These are phyloP conservation scores for Hydrocynus forskahlii DNA, from an alignment of 2,797 vertebrate species.

Conservation along the genomic window DNA sequence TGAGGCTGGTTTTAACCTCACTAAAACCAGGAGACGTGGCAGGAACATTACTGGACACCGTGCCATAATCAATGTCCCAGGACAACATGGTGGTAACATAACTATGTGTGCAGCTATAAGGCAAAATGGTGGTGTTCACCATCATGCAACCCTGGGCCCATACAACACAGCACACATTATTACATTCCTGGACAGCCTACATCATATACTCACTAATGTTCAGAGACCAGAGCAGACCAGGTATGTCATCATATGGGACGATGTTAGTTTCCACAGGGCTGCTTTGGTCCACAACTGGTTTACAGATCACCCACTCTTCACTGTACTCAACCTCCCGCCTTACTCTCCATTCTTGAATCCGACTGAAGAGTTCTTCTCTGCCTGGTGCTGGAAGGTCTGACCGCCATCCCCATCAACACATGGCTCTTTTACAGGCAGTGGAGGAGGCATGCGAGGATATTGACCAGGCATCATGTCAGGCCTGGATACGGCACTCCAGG, in stretches of 20 bases:
- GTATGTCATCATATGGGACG: no score
- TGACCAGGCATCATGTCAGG: no score
- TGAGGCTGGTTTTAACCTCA: no score
- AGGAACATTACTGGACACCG: not conserved
- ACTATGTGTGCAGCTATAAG: conserved; percentile 1
- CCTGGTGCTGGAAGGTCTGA: not conserved
- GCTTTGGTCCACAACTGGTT: not conserved
- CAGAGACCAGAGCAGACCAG: no score
- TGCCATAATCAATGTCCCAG: not conserved
- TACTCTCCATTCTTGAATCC: not conserved
- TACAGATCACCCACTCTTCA: no score
- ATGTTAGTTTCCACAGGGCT: no score
- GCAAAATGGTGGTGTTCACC: not conserved
- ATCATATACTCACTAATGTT: not conserved
- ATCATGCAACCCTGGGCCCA: conserved; percentile 11
- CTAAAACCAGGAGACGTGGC: no score
- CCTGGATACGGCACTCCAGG: no score
- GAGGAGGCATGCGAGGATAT: no score
- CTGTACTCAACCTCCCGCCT: not conserved
- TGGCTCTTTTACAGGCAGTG: no score
- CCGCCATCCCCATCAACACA: no score
- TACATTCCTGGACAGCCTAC: not conserved
- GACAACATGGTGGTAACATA: not conserved
- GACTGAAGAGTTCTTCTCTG: not conserved
- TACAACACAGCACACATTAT: conserved; percentile 13